Evolutionary conservation across 2,888 invertebrate genomes (phyloP).

Genomic region (Zeuzera pyrina): DNA sequence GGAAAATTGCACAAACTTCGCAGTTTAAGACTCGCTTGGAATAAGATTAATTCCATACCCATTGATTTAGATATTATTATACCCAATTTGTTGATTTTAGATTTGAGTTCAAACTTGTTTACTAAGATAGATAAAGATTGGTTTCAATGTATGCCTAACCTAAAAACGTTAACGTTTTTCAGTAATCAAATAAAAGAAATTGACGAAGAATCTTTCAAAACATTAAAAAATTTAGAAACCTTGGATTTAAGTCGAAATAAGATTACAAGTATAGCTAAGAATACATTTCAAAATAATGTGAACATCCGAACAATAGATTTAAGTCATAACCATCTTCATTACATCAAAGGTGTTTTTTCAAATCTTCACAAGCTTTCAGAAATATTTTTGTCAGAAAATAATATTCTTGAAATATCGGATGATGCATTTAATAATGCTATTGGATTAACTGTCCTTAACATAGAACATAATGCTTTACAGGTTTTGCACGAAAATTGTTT

Average conservation of each 20-base stretch:
- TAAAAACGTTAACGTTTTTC: slow-evolving; percentile 86
- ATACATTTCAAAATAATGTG: slow-evolving; percentile 83
- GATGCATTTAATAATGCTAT: slow-evolving; percentile 86
- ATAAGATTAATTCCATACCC: slow-evolving; percentile 85
- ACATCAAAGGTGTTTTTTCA: slow-evolving; percentile 86
- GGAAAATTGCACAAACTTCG: slow-evolving; percentile 81
- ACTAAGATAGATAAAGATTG: slow-evolving; percentile 82
- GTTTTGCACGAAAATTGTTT: slow-evolving; percentile 85
- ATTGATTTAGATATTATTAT: slow-evolving; percentile 81
- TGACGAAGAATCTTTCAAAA: slow-evolving; percentile 83
- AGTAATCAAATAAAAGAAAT: slow-evolving; percentile 87
- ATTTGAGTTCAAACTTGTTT: slow-evolving; percentile 90
- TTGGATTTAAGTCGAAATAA: slow-evolving; percentile 92
- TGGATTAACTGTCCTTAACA: slow-evolving; percentile 84
- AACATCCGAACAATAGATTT: slow-evolving; percentile 87
- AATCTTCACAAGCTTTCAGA: slow-evolving; percentile 85
- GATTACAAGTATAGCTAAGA: slow-evolving; percentile 81
- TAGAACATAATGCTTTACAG: slow-evolving; percentile 89
- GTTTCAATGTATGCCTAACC: slow-evolving; percentile 84
- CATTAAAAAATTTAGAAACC: slow-evolving; percentile 82
- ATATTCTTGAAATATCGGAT: slow-evolving; percentile 86
- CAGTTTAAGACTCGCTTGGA: slow-evolving; percentile 84
- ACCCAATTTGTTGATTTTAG: slow-evolving; percentile 81
- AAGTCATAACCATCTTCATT: slow-evolving; percentile 91
- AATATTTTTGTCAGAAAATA: slow-evolving; percentile 90